Evolutionary conservation across 2,113 vertebrate species (phyloP).

Genomic region (Clinocottus analis): DNA sequence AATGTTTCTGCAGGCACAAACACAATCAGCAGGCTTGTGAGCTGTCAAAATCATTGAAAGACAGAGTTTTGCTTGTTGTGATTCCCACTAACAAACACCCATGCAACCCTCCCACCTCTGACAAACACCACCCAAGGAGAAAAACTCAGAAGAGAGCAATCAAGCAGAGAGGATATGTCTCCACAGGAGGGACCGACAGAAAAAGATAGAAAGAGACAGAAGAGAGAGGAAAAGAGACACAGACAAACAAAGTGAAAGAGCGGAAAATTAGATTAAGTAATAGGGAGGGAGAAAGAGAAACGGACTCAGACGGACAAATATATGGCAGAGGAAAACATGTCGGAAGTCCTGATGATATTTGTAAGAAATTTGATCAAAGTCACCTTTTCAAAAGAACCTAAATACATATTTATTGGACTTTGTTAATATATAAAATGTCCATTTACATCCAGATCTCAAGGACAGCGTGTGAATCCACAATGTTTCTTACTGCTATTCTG

Average conservation of each 20-base stretch:
- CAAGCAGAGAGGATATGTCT: slow-evolving; percentile 67
- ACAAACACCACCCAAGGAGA: slow-evolving; percentile 67
- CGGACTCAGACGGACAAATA: slow-evolving; percentile 19
- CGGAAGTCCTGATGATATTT: slow-evolving; percentile 32
- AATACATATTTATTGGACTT: not conserved
- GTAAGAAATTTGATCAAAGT: slow-evolving; percentile 40
- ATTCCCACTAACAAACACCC: slow-evolving; percentile 39
- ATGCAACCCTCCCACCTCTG: slow-evolving; percentile 23
- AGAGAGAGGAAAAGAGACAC: slow-evolving; percentile 14
- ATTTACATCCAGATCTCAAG: not conserved
- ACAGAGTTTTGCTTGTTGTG: slow-evolving; percentile 59
- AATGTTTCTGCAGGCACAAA: slow-evolving; percentile 34
- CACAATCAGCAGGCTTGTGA: slow-evolving; percentile 53
- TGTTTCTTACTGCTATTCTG: slow-evolving; percentile 12
- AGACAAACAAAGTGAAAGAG: slow-evolving; percentile 27
- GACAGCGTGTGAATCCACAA: not conserved
- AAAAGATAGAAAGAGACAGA: slow-evolving; percentile 23
- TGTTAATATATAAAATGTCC: not conserved
- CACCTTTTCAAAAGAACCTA: too few species aligned
- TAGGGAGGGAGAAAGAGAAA: slow-evolving; percentile 15
- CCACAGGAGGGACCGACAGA: slow-evolving; percentile 61
- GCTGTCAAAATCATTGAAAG: slow-evolving; percentile 61
- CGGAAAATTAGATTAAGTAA: slow-evolving; percentile 41
- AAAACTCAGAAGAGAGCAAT: slow-evolving; percentile 73
- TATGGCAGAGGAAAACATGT: slow-evolving; percentile 28